Evolutionary conservation across 2,888 invertebrate genomes (phyloP).

Genomic region (Emmelina monodactyla): DNA sequence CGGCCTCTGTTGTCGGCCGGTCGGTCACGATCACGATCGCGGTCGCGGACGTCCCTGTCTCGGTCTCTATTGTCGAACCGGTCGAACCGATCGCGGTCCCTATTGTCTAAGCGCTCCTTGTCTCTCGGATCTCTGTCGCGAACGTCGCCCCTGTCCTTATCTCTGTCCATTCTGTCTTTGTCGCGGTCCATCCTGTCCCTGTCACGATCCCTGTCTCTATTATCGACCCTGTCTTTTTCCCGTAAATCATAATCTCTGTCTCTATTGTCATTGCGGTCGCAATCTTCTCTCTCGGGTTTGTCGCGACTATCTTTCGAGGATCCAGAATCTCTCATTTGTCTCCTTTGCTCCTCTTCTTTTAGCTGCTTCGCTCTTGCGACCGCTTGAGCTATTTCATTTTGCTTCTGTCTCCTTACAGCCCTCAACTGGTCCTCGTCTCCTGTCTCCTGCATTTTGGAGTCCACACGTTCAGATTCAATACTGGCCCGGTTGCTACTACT

Average conservation of each 20-base stretch:
- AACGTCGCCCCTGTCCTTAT: constrained; percentile 31
- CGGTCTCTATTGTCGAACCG: constrained; percentile 26
- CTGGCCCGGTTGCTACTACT: constrained; percentile 27
- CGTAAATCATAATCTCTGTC: constrained; percentile 19
- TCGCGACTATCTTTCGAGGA: constrained; percentile 37
- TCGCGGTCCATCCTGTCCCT: constrained; percentile 41
- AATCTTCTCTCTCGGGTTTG: constrained; percentile 23
- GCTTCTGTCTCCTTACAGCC: constrained; percentile 74
- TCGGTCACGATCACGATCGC: constrained; percentile 22
- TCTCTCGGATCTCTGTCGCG: constrained; percentile 28
- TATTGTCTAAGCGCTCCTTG: constrained; percentile 19
- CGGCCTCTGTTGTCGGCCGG: constrained; percentile 25
- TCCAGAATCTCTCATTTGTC: constrained; percentile 52
- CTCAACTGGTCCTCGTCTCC: constrained; percentile 66
- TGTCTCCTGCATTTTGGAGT: constrained; percentile 39
- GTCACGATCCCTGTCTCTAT: constrained; percentile 27
- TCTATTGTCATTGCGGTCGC: constrained; percentile 23
- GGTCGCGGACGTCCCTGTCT: constrained; percentile 19
- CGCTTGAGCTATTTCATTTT: constrained; percentile 76
- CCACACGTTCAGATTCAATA: constrained; percentile 43
- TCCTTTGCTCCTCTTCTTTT: constrained; percentile 88
- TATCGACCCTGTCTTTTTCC: constrained; percentile 29
- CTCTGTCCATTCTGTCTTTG: constrained; percentile 35
- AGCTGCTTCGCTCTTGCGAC: constrained; percentile 85
- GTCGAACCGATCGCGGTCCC: constrained; percentile 28